Percentiles rank a stretch among this genome's conserved stretches.
Conservation (phyloP, 92 coral and sea anemone genomes). For the Palythoa grandiflora region DNA sequence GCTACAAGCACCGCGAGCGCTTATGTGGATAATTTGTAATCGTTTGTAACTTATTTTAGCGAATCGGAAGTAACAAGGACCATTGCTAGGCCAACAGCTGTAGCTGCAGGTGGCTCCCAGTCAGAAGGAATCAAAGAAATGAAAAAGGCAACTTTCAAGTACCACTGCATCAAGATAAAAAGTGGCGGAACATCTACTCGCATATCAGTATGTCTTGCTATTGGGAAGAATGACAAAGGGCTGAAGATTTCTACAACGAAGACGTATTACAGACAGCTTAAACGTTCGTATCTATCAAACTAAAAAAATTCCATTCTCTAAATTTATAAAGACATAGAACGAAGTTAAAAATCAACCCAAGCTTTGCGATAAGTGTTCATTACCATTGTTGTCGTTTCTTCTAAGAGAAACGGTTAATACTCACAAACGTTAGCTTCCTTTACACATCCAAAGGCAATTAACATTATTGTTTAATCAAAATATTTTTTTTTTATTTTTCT, state of each 20-base stretch:
- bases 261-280: background rate
- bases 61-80: background rate
- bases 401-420: too few relatives aligned
- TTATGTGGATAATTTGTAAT: background rate
- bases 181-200: slow-evolving; percentile 16
- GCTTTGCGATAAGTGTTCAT: too few relatives aligned
- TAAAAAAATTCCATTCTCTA: background rate
- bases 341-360: too few relatives aligned
- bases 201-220: slow-evolving; percentile 12
- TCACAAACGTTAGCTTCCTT: too few relatives aligned
- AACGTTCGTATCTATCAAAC: background rate
- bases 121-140: slow-evolving; percentile 2
- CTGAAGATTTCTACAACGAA: background rate
- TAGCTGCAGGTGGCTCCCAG: slow-evolving; percentile 1
- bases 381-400: too few relatives aligned
- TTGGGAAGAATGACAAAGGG: slow-evolving; percentile 2
- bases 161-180: slow-evolving; percentile 27
- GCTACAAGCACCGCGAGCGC: too few relatives aligned
- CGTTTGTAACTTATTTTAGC: background rate
- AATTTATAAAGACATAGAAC: background rate
- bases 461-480: background rate
- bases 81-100: background rate
- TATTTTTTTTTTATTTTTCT: background rate
- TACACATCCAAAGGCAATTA: too few relatives aligned
- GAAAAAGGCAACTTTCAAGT: background rate